Evolutionary conservation across 2,113 vertebrate genomes (phyloP).

Genomic region (Peromyscus maniculatus): DNA sequence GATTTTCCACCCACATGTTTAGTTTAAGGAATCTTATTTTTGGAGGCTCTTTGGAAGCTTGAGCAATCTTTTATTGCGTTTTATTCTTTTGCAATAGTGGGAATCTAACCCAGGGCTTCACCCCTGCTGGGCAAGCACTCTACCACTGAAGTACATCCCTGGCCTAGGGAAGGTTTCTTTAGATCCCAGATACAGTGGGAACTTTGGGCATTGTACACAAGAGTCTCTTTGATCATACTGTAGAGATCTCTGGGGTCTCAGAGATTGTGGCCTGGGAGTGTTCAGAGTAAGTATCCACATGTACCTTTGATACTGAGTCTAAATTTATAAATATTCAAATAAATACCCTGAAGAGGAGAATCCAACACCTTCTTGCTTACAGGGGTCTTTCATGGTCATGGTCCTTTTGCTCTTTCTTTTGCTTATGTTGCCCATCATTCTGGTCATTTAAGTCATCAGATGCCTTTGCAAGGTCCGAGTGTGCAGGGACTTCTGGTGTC

Average conservation of each 20-base stretch:
- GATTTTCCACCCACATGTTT: conserved; percentile 50
- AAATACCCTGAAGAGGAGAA: neutral
- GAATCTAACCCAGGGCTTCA: neutral
- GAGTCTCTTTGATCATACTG: neutral
- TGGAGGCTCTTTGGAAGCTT: conserved; percentile 58
- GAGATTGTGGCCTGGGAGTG: neutral
- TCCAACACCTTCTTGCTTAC: neutral
- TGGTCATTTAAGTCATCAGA: neutral
- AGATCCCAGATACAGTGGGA: neutral
- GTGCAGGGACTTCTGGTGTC: neutral
- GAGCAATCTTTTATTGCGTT: conserved; percentile 23
- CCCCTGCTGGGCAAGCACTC: neutral
- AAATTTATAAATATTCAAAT: conserved; percentile 9
- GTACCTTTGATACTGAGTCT: neutral
- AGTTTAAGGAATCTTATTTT: conserved; percentile 69
- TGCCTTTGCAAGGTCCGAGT: neutral
- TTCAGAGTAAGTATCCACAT: neutral
- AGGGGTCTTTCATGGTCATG: neutral
- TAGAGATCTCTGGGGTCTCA: neutral
- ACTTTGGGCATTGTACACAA: neutral
- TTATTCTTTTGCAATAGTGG: neutral
- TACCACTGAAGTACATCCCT: neutral
- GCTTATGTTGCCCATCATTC: neutral
- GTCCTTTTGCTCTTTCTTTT: neutral
- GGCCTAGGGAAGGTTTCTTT: neutral